These are phyloP conservation scores for Heliothis subflexa DNA, from an alignment of 1,140 invertebrate genomes.

Conservation along the genomic window DNA sequence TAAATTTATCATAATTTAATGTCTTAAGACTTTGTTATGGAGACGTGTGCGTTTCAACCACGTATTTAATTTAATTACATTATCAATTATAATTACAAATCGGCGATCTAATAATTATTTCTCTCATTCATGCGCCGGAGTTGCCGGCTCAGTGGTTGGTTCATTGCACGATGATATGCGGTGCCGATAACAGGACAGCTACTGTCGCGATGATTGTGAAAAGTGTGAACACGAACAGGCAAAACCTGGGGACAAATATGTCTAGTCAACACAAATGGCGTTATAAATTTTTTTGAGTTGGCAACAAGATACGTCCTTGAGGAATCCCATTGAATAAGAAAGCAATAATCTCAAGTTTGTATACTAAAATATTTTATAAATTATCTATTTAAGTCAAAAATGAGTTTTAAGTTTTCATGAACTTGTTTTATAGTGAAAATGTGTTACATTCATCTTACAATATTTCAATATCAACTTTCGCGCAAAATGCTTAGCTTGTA, in stretches of 20 bases:
- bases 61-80: constrained; percentile 68
- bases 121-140: constrained; percentile 68
- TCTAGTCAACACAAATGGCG: background rate
- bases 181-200: constrained; percentile 96
- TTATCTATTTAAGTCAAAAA: too few relatives aligned
- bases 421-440: background rate
- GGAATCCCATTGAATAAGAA: background rate
- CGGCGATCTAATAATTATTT: constrained; percentile 73
- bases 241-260: constrained; percentile 89
- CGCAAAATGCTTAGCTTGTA: background rate
- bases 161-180: constrained; percentile 98
- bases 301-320: background rate
- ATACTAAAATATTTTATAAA: background rate
- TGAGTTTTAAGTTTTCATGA: background rate
- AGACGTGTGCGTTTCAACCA: constrained; percentile 82
- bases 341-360: background rate
- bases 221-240: constrained; percentile 98
- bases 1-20: constrained; percentile 69
- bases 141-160: constrained; percentile 48
- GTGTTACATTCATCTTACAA: background rate
- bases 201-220: constrained; percentile 98
- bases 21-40: constrained; percentile 77
- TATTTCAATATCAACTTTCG: background rate
- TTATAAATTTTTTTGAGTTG: background rate
- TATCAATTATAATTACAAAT: constrained; percentile 69